phyloP scores from a whole-genome alignment of 2,888 invertebrate species.

The Drosophila anomalata region DNA sequence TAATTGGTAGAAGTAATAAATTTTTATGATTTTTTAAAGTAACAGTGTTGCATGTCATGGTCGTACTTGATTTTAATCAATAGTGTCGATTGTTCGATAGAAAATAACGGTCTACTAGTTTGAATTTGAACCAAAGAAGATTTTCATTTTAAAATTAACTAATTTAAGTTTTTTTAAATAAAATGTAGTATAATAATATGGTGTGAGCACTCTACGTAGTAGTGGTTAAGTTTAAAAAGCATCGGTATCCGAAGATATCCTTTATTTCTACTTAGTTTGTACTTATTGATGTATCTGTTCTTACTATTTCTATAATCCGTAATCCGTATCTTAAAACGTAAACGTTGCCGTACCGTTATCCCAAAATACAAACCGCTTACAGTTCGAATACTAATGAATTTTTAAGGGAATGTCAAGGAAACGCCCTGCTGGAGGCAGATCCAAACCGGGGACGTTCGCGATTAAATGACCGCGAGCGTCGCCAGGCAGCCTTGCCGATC shows the following conservation, averaged over 20 bases:
- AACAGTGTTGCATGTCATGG: conserved; percentile 32
- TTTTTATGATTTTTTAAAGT: neutral
- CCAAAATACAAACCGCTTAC: conserved; percentile 36
- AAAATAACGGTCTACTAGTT: neutral
- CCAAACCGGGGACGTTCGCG: conserved; percentile 84
- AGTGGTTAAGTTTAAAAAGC: neutral
- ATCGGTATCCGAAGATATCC: conserved; percentile 13
- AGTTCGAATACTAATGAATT: conserved; percentile 94
- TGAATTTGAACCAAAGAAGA: conserved; percentile 8
- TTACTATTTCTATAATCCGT: conserved; percentile 47
- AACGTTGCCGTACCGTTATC: conserved; percentile 68
- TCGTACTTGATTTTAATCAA: conserved; percentile 5
- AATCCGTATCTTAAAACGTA: conserved; percentile 44
- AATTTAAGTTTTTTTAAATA: neutral
- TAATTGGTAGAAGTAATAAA: conserved; percentile 3
- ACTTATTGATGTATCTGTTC: conserved; percentile 46
- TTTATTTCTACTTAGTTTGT: conserved; percentile 48
- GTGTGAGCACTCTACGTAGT: too few relatives aligned
- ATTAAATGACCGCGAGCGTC: conserved; percentile 91
- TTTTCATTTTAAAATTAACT: neutral
- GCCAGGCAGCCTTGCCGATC: conserved; percentile 94
- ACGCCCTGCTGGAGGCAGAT: conserved; percentile 84
- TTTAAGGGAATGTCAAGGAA: conserved; percentile 88
- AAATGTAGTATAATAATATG: too few relatives aligned
- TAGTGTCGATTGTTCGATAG: conserved; percentile 27